Base-by-base conservation (phyloP, 2,888 invertebrate species). In the Camptogramma bilineatum region DNA sequence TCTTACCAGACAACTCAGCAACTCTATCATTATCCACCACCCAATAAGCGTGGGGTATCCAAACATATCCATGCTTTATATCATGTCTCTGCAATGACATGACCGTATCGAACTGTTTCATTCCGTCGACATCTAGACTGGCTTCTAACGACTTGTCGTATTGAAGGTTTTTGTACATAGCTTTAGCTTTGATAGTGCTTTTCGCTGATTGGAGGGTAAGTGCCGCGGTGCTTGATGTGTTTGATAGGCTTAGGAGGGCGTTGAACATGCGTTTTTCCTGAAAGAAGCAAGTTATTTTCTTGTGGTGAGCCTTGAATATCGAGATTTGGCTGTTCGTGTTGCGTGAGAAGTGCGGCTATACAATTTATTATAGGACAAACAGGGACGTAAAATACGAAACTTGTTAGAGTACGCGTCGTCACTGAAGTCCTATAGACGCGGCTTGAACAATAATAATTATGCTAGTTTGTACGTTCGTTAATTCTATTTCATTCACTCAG, bases 21-120 rank as follows among this genome's bases (percentile, higher is more conserved):
- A 97, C 94, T 54, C 95, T 92, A 67, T 96, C 96, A 56, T 95
- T 95, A 76, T 97, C 96, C 0, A 97, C 95, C 0, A 95, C 95
- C 81, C 97, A 91, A 71, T 96, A 94, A 28, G 96, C 94, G 76
- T 94, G 95, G 0, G 97, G 97, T 52, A 94, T 91, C 86, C 96
- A 97, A 0, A 95, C 94, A 75, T 90, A 95, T 0, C 97, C 97
- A 69, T 96, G 94, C 64, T 93, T 94, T 18, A 94, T 94, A 58
- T 94, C 94, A 52, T 94, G 88, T 47, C 94, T 90, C 48, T 91
- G 91, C 53, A 96, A 88, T 2, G 96, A 95, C 77, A 95, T 86
- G 0, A 94, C 93, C 0, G 95, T 94, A 69, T 96, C 95, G 51
- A 96, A 94, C 78, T 96, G 95, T 71, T 95, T 96, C 52, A 94